Evolutionary conservation across 2,113 vertebrate genomes (phyloP).

Genomic region (Oenanthe melanoleuca): DNA sequence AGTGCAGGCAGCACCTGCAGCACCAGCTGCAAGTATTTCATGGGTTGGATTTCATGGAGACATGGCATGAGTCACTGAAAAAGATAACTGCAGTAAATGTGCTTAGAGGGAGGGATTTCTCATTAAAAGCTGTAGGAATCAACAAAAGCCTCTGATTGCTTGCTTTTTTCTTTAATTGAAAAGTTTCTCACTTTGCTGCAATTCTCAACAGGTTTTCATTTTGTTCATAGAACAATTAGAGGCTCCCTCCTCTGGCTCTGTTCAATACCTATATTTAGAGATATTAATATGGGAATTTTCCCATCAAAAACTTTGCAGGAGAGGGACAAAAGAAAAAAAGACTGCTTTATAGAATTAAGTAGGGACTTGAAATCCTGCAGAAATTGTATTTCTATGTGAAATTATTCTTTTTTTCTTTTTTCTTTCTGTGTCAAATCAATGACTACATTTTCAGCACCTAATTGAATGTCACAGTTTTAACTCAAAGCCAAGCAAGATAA

Average conservation of each 20-base stretch:
- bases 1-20: background rate
- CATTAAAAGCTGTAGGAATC: background rate
- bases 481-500: constrained; percentile 22
- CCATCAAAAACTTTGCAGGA: constrained; percentile 8
- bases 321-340: background rate
- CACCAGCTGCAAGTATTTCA: background rate
- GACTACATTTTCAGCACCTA: constrained; percentile 9
- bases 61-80: background rate
- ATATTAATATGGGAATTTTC: background rate
- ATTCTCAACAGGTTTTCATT: constrained; percentile 11
- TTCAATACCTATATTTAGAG: background rate
- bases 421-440: background rate
- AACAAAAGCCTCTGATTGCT: background rate
- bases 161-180: background rate
- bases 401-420: constrained; percentile 20
- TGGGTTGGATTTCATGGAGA: background rate
- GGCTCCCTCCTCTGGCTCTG: background rate
- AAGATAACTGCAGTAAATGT: background rate
- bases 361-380: background rate
- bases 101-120: background rate
- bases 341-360: background rate
- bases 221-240: background rate
- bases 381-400: background rate
- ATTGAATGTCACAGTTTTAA: constrained; percentile 38
- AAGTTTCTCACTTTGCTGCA: constrained; percentile 4